These are phyloP conservation scores for Eudyptes chrysolophus DNA, from an alignment of 2,113 vertebrate genomes.

Conservation along the genomic window DNA sequence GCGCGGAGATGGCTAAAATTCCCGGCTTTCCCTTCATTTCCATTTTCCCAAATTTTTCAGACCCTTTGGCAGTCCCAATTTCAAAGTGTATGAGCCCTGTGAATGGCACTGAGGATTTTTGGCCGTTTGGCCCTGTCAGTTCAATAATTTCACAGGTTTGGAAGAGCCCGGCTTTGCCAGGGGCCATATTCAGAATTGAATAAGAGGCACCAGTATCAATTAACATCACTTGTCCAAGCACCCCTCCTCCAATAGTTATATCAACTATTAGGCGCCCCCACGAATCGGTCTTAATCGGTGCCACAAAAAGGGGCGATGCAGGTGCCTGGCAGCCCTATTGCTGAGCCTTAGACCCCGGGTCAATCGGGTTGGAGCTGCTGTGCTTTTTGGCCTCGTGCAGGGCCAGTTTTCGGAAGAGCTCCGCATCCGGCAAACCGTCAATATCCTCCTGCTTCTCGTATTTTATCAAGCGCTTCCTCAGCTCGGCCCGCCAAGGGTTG, in stretches of 20 bases:
- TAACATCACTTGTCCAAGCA: constrained; percentile 70
- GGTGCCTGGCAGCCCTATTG: constrained; percentile 72
- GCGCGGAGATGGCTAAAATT: background rate
- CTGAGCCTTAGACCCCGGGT: constrained; percentile 57
- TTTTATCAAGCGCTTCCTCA: constrained; percentile 61
- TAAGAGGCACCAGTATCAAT: constrained; percentile 64
- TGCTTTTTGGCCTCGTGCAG: constrained; percentile 44
- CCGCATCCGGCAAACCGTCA: background rate
- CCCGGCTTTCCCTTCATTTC: constrained; percentile 40
- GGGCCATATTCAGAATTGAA: constrained; percentile 31
- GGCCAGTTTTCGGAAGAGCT: constrained; percentile 56
- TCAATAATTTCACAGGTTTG: constrained; percentile 55
- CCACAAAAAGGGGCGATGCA: constrained; percentile 62
- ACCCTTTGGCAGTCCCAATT: constrained; percentile 58
- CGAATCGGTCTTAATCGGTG: constrained; percentile 62
- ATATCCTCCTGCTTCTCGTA: constrained; percentile 62
- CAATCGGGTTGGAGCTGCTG: constrained; percentile 46
- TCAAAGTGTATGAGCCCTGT: constrained; percentile 36
- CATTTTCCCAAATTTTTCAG: constrained; percentile 60
- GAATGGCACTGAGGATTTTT: constrained; percentile 32
- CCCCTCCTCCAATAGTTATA: constrained; percentile 62
- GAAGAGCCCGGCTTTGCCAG: constrained; percentile 8
- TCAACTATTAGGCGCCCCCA: constrained; percentile 69
- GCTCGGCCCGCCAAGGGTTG: constrained; percentile 43
- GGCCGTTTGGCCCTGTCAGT: background rate